phyloP scores from a whole-genome alignment of 2,797 vertebrate genomes.

The Diplodus sargus region DNA sequence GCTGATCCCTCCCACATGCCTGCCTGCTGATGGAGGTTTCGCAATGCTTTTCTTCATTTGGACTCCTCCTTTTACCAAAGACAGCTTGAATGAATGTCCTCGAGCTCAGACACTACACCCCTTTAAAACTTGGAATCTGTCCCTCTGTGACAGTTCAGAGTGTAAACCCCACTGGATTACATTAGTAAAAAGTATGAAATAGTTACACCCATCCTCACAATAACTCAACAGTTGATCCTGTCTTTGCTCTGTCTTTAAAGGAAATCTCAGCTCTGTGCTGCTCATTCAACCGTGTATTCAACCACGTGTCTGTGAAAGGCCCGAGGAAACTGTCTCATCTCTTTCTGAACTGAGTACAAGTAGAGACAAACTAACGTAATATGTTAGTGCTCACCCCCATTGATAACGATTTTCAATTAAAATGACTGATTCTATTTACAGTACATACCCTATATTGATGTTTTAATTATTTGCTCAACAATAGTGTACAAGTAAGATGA shows the following conservation, averaged over 20 bases:
- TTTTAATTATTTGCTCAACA: background rate
- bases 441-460: no score
- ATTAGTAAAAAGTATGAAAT: background rate
- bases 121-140: background rate
- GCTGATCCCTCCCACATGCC: slow-evolving; percentile 62
- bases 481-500: background rate
- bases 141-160: background rate
- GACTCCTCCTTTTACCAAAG: slow-evolving; percentile 8
- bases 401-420: no score
- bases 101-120: background rate
- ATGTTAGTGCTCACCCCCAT: background rate
- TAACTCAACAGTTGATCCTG: background rate
- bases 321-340: background rate
- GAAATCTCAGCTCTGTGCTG: background rate
- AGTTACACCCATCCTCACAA: background rate
- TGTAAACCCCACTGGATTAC: background rate
- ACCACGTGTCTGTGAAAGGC: background rate
- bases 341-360: background rate
- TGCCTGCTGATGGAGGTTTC: slow-evolving; percentile 24
- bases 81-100: background rate
- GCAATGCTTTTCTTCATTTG: background rate
- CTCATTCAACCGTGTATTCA: background rate
- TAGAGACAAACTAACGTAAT: background rate
- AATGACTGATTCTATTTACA: no score
- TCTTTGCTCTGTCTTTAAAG: background rate